Base-by-base conservation (phyloP, 2,113 vertebrate genomes). In the Sciurus niger region DNA sequence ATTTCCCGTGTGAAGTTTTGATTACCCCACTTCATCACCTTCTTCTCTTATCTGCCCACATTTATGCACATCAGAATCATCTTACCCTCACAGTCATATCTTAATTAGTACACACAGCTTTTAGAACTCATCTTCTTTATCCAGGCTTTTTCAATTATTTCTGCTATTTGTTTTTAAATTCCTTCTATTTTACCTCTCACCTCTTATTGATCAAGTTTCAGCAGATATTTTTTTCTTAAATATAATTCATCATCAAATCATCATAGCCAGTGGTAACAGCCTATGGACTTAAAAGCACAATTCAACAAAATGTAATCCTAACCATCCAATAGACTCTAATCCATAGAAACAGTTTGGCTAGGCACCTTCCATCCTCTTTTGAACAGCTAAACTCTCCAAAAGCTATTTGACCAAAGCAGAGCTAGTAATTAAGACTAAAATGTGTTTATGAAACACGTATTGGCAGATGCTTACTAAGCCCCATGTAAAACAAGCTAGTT, bases 81-180 rank as follows among this genome's bases (percentile, higher is more conserved):
- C 32, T 84, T 46, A 6, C 17, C 51, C 28, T 68, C 43, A 20
- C 1, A 14, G 32, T 70, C 9, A 4, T 24, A 32, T 60, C 82
- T 78, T 65, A 34, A 74, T 55, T 74, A 65, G 0, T 32, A 40
- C 37, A 82, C 18, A 32, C 12, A 34, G 43, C 6, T 74, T 94
- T 92, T 53, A 77, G 51, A 90, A 72, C 24, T 51, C n/a, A 46
- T 90, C 48, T 55, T 84, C 82, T 79, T 84, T 82, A 76, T 18
- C 70, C 37, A 65, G 51, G n/a, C 6, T 82, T n/a, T 30, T 89
- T 88, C 28, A 46, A 55, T 86, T 86, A 60, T 67, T 94, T 95
- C 53, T 96, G 72, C 14, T 73, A 60, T 88, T 90, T 87, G 28
- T 58, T 94, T 95, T 86, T 74, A 28, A 94, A 78, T 78, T 67